These are phyloP conservation scores for Manduca sexta DNA, from an alignment of 1,140 invertebrate species.

Conservation along the genomic window DNA sequence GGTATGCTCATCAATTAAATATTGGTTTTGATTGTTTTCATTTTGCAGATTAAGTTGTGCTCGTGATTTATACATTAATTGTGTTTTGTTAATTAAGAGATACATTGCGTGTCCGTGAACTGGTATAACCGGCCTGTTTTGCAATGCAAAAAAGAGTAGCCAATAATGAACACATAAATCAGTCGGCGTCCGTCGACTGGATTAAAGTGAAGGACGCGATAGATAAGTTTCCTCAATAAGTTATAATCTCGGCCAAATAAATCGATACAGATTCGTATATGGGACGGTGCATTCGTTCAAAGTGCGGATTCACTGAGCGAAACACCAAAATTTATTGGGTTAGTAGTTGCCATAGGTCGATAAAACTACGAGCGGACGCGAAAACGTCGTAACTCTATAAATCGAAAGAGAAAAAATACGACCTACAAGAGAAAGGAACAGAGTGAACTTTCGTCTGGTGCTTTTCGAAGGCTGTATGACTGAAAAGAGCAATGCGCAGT, in stretches of 20 bases:
- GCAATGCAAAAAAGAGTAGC: constrained; percentile 12
- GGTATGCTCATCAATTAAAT: constrained; percentile 71
- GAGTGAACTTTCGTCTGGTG: constrained; percentile 49
- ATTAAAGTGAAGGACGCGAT: constrained; percentile 3
- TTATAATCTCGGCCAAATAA: constrained; percentile 40
- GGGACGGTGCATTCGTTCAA: constrained; percentile 69
- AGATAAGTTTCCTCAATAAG: constrained; percentile 19
- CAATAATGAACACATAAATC: constrained; percentile 11
- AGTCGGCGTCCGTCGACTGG: neutral
- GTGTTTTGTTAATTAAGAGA: constrained; percentile 48
- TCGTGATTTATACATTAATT: constrained; percentile 53
- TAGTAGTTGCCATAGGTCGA: constrained; percentile 72
- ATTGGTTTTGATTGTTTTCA: constrained; percentile 66
- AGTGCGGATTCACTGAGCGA: constrained; percentile 67
- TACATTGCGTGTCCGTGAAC: constrained; percentile 18
- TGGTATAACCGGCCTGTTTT: constrained; percentile 12
- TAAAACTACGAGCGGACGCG: constrained; percentile 54
- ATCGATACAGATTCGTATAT: constrained; percentile 57
- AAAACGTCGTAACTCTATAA: constrained; percentile 55
- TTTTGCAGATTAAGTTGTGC: constrained; percentile 53
- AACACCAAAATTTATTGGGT: constrained; percentile 73
- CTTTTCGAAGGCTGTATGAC: constrained; percentile 51
- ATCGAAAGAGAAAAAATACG: constrained; percentile 51
- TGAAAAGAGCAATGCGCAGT: constrained; percentile 68
- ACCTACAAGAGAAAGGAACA: constrained; percentile 52